Conservation (phyloP, 2,797 vertebrate species). For the Tokudaia muenninki region DNA sequence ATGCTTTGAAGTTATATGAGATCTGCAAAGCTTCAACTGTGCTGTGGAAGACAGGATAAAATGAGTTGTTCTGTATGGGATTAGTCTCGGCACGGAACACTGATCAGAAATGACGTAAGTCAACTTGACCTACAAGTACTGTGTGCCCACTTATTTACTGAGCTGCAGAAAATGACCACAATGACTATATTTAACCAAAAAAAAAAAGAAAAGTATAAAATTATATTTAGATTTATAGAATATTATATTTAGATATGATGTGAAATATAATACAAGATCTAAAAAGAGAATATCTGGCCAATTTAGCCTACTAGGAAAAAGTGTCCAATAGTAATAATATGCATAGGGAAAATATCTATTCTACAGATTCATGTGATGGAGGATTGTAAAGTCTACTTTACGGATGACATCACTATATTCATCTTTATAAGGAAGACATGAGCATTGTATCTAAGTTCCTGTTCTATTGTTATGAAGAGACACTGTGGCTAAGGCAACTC, state of each 20-base stretch:
- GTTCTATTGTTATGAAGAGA: background rate
- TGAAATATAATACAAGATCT: background rate
- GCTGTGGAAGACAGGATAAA: background rate
- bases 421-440: background rate
- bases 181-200: background rate
- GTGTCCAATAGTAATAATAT: background rate
- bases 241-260: conserved; percentile 16
- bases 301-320: background rate
- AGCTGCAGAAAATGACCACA: conserved; percentile 3
- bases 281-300: background rate
- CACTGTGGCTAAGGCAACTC: background rate
- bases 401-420: background rate
- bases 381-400: background rate
- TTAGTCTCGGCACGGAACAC: conserved; percentile 5
- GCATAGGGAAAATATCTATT: background rate
- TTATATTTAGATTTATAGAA: conserved; percentile 7
- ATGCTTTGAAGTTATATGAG: background rate
- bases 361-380: background rate
- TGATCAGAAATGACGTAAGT: conserved; percentile 32
- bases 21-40: background rate
- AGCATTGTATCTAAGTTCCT: background rate
- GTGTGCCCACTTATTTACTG: background rate
- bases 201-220: background rate
- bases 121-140: conserved; percentile 41
- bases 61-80: background rate